Percentiles rank a stretch among this genome's conserved stretches.
Conservation (phyloP, 1,140 invertebrate species). For the Laodelphax striatellus region DNA sequence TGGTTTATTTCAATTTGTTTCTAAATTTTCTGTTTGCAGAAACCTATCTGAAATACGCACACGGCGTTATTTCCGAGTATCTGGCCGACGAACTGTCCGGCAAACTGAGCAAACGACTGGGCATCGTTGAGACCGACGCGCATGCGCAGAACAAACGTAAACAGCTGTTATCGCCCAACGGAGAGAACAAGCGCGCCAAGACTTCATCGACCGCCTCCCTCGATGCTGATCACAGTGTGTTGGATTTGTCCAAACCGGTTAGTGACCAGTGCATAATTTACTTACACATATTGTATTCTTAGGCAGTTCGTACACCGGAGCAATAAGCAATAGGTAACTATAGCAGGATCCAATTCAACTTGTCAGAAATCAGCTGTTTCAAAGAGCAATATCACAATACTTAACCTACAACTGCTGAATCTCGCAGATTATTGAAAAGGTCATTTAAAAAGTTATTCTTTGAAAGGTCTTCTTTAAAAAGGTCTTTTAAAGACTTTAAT, state of each 20-base stretch:
- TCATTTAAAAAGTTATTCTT: too few relatives aligned
- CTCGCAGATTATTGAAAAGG: too few relatives aligned
- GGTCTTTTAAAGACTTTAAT: too few relatives aligned
- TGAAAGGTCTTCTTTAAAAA: too few relatives aligned
- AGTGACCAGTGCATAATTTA: slow-evolving; percentile 16
- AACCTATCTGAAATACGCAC: slow-evolving; percentile 50
- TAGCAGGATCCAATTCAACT: too few relatives aligned
- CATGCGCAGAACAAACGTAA: slow-evolving; percentile 10
- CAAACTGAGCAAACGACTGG: slow-evolving; percentile 44
- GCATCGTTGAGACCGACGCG: slow-evolving; percentile 30
- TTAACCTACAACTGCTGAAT: too few relatives aligned
- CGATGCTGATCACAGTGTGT: slow-evolving; percentile 4
- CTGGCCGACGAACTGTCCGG: slow-evolving; percentile 48
- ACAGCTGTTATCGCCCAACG: slow-evolving; percentile 7
- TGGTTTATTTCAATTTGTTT: too few relatives aligned
- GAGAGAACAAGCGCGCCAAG: slow-evolving; percentile 5
- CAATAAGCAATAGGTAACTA: too few relatives aligned
- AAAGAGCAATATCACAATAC: too few relatives aligned
- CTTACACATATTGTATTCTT: too few relatives aligned
- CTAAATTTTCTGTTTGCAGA: slow-evolving; percentile 32
- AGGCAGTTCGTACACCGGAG: too few relatives aligned
- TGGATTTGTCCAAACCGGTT: slow-evolving; percentile 20
- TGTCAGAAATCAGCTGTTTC: too few relatives aligned
- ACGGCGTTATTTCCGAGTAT: slow-evolving; percentile 56
- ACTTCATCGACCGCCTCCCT: background rate